A percentile compares a stretch with the other conserved stretches of the same genome.
These are phyloP conservation scores for Lysandra bellargus DNA, from an alignment of 2,888 invertebrate species.

Conservation along the genomic window DNA sequence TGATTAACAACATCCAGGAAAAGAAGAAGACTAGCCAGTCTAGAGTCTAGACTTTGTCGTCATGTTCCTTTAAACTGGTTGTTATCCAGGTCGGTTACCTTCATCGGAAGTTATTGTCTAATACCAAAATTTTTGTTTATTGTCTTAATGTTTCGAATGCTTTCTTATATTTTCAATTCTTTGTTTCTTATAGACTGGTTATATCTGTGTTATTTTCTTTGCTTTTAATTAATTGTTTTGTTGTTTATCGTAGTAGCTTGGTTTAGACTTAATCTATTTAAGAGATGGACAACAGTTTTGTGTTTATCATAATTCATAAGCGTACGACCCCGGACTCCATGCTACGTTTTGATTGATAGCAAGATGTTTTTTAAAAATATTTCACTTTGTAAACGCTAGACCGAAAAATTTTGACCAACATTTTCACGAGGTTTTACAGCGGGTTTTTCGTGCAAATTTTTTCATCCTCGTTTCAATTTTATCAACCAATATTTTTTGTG, in stretches of 20 bases:
- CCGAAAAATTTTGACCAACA: background rate
- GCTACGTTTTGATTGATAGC: background rate
- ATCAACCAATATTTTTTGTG: background rate
- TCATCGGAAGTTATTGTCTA: background rate
- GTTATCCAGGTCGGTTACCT: slow-evolving; percentile 1
- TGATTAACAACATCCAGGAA: slow-evolving; percentile 6
- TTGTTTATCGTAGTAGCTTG: background rate
- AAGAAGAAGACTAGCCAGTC: background rate
- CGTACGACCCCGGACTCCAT: background rate
- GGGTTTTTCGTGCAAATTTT: background rate
- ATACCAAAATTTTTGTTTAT: background rate
- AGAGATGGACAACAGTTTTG: background rate
- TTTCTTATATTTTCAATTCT: background rate
- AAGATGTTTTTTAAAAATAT: slow-evolving; percentile 9
- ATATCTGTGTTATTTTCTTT: background rate
- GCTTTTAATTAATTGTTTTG: background rate
- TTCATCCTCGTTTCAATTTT: background rate
- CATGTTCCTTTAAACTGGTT: slow-evolving; percentile 9
- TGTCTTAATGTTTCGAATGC: background rate
- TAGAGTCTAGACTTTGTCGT: slow-evolving; percentile 21
- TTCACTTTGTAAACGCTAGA: background rate
- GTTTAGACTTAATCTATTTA: background rate
- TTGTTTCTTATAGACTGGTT: background rate
- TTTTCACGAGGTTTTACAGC: background rate
- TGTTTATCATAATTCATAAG: background rate